These are phyloP conservation scores for Caretta caretta DNA, from an alignment of 2,113 vertebrate genomes.

Conservation along the genomic window DNA sequence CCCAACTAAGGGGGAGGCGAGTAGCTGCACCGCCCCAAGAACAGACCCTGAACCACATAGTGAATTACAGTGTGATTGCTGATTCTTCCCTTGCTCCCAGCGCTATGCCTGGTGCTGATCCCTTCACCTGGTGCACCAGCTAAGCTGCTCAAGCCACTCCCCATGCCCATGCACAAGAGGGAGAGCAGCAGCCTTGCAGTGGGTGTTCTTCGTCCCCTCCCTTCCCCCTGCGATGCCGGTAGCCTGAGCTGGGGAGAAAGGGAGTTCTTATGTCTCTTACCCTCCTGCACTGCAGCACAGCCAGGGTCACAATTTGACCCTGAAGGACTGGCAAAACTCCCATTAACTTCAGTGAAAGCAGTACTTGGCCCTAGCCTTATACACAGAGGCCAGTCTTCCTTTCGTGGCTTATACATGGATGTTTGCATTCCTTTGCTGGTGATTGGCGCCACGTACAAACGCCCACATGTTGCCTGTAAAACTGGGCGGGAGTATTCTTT, in stretches of 20 bases:
- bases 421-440: not conserved
- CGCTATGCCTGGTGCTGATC: not conserved
- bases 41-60: not conserved
- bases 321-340: not conserved
- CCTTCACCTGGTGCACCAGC: not conserved
- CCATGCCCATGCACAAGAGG: not conserved
- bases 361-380: not conserved
- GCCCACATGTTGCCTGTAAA: not conserved
- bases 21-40: not conserved
- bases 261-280: rapidly evolving
- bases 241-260: not conserved
- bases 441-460: not conserved
- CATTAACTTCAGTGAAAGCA: rapidly evolving
- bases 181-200: not conserved
- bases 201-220: not conserved
- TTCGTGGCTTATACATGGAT: not conserved
- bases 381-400: not conserved
- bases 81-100: not conserved
- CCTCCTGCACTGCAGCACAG: not conserved
- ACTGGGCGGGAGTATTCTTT: not conserved
- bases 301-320: rapidly evolving
- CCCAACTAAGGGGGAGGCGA: not conserved
- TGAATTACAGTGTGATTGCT: not conserved
- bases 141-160: not conserved
- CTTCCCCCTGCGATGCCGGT: not conserved